These are phyloP conservation scores for Theristicus caerulescens DNA, from an alignment of 2,113 vertebrate genomes.

Conservation along the genomic window DNA sequence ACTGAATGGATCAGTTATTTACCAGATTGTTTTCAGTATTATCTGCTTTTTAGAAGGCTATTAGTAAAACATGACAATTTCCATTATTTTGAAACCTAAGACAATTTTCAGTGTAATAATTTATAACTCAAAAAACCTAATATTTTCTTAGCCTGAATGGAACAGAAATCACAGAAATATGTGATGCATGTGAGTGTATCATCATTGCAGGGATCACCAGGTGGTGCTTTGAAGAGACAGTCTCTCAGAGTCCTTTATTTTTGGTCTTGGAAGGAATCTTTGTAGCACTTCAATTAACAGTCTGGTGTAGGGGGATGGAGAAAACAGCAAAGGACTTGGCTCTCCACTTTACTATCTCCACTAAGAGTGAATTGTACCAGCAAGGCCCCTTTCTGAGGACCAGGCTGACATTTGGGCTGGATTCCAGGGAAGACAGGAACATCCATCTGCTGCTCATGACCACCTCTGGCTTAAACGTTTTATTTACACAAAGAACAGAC, in stretches of 20 bases:
- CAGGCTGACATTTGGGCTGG: not conserved
- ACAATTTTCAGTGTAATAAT: not conserved
- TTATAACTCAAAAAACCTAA: not conserved
- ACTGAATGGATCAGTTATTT: not conserved
- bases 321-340: not conserved
- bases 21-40: not conserved
- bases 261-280: not conserved
- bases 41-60: not conserved
- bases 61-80: not conserved
- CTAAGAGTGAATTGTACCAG: not conserved
- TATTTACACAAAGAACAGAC: not conserved
- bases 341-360: not conserved
- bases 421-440: not conserved
- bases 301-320: not conserved
- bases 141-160: not conserved
- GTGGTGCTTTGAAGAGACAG: not conserved
- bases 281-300: not conserved
- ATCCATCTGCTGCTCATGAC: fast-evolving
- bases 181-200: not conserved
- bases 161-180: not conserved
- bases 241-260: not conserved
- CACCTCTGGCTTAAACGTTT: not conserved
- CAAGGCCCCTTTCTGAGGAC: not conserved
- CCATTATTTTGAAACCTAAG: not conserved
- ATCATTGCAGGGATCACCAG: not conserved